phyloP scores from a whole-genome alignment of 92 coral and sea anemone species.

The Diadumene lineata region DNA sequence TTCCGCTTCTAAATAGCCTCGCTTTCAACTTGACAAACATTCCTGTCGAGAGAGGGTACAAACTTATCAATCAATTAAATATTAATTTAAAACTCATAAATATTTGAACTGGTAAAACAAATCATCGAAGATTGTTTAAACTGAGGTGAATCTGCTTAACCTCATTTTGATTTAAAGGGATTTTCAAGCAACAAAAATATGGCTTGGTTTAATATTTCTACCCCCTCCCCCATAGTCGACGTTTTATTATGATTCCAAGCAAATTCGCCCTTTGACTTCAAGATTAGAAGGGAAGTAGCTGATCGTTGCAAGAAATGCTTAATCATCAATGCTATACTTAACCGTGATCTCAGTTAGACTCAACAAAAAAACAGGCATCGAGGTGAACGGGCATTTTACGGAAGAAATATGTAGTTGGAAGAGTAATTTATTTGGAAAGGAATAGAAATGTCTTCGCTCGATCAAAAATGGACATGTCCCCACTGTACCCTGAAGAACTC shows the following conservation, averaged over 20 bases:
- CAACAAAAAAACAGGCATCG: not conserved
- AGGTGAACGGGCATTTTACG: not conserved
- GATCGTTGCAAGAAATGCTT: not conserved
- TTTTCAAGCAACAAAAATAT: not conserved
- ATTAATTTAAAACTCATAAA: constrained; percentile 10
- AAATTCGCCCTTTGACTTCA: not conserved
- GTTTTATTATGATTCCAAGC: not conserved
- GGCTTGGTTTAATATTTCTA: not conserved
- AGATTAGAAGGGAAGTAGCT: constrained; percentile 12
- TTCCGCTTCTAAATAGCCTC: constrained; percentile 24
- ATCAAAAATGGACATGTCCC: constrained; percentile 78
- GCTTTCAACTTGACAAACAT: constrained; percentile 1
- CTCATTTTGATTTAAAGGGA: not conserved
- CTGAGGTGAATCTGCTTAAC: not conserved
- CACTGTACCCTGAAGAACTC: constrained; percentile 70
- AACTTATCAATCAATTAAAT: not conserved
- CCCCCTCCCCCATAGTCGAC: not conserved
- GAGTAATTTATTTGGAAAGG: constrained; percentile 38
- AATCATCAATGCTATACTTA: constrained; percentile 24
- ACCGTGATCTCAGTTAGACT: constrained; percentile 16
- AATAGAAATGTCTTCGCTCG: constrained; percentile 32
- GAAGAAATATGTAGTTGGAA: not conserved
- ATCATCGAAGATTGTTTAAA: not conserved
- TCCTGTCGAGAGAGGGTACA: not conserved
- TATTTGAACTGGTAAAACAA: constrained; percentile 2